Conservation (phyloP, 2,888 invertebrate species). For the Hipparchia sbordonii region DNA sequence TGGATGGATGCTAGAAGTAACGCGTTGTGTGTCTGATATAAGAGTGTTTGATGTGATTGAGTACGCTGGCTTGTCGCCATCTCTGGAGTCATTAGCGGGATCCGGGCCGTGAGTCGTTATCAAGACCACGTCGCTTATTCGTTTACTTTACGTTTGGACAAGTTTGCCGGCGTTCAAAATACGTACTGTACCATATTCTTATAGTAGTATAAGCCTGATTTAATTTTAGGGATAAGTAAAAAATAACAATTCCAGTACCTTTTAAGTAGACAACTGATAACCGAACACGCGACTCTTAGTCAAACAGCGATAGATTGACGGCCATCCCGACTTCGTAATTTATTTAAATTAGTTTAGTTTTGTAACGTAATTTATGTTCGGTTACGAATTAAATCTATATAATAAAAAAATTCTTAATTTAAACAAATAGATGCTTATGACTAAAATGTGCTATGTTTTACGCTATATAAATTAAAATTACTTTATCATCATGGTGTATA, state of each 20-base stretch:
- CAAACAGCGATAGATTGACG: slow-evolving; percentile 80
- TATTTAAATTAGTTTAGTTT: slow-evolving; percentile 71
- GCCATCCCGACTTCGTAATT: slow-evolving; percentile 83
- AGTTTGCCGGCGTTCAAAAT: slow-evolving; percentile 63
- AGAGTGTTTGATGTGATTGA: slow-evolving; percentile 57
- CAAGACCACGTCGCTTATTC: slow-evolving; percentile 78
- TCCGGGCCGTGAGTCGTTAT: slow-evolving; percentile 77
- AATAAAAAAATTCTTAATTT: slow-evolving; percentile 72
- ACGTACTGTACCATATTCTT: slow-evolving; percentile 81
- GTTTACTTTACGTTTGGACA: slow-evolving; percentile 77
- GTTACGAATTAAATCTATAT: slow-evolving; percentile 72
- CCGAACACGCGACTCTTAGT: slow-evolving; percentile 82
- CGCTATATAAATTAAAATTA: slow-evolving; percentile 59
- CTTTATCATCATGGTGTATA: slow-evolving; percentile 60
- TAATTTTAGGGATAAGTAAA: slow-evolving; percentile 78
- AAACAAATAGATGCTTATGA: slow-evolving; percentile 67
- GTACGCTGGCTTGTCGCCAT: slow-evolving; percentile 81
- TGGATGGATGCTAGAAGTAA: slow-evolving; percentile 68
- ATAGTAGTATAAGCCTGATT: slow-evolving; percentile 76
- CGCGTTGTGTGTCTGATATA: slow-evolving; percentile 44
- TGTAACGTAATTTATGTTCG: slow-evolving; percentile 76
- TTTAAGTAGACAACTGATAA: slow-evolving; percentile 81
- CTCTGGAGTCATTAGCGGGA: slow-evolving; percentile 73
- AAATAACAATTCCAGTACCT: slow-evolving; percentile 77
- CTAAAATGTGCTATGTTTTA: slow-evolving; percentile 63